Base-by-base conservation (phyloP, 2,797 vertebrate species). In the Poeciliopsis infans region DNA sequence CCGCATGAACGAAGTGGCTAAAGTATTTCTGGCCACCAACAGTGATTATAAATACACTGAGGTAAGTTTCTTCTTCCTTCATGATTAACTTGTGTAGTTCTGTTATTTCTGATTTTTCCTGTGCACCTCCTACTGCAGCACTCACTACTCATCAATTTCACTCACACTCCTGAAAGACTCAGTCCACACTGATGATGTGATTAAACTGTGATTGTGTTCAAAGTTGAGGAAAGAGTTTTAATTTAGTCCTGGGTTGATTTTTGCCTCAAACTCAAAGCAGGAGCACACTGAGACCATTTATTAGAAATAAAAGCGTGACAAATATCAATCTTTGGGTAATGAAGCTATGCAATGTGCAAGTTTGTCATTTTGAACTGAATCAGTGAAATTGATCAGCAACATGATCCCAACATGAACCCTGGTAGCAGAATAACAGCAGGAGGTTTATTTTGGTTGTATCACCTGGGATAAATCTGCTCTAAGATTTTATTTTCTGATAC, bases 31-130 rank as follows among this genome's bases (percentile, higher is more conserved):
- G 23, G 98, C 97, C 79, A 99, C 98, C 89, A 99, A 99, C 96
- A 99, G 98, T 1, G 98, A 99, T 95, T 99, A 97, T 94, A 98
- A 98, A 93, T 99, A 99, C 90, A 99, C 98, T 82, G 95, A 99
- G 0, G 98, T 99, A 94, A 98, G 98, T 41, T 28, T 36, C 5
- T 33, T 51, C 1, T 11, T 41, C 25, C 39, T 28, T 41, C 64
- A 12, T 25, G 10, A 41, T 41, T 41, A 12, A 41, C 4, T 41
- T 25, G 33, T 41, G 36, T 13, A 68, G 64, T 41, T 64, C 33
- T 20, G 0, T 36, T 33, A 18, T 33, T 33, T 61, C 15, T 61
- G 25, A 53, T 25, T 53, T 53, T 59, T 15, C 12, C 4, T 55
- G 4, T 61, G 13, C 31, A 61, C 31, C 28, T 61, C 13, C 15